These are phyloP conservation scores for Nymphalis polychloros DNA, from an alignment of 2,888 invertebrate genomes.

Conservation along the genomic window DNA sequence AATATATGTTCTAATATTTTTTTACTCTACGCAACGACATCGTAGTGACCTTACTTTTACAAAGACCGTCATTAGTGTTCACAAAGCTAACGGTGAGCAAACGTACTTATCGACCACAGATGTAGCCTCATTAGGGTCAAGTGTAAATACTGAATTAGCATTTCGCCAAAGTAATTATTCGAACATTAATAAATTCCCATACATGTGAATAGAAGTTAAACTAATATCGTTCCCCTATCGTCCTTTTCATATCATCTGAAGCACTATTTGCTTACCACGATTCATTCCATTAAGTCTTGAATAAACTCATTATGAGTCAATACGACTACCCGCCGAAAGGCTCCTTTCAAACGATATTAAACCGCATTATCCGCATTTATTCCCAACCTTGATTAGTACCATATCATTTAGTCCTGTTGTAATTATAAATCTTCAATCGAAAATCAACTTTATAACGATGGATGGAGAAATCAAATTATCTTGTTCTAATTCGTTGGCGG, in stretches of 20 bases:
- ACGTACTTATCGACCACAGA: constrained; percentile 26
- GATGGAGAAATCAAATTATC: constrained; percentile 50
- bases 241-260: constrained; percentile 47
- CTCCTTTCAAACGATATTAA: constrained; percentile 79
- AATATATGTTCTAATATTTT: constrained; percentile 2
- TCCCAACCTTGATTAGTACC: constrained; percentile 79
- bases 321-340: constrained; percentile 78
- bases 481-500: constrained; percentile 52
- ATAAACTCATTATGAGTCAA: constrained; percentile 80
- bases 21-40: not conserved
- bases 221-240: constrained; percentile 24
- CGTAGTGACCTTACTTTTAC: constrained; percentile 6
- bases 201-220: constrained; percentile 15
- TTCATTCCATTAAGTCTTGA: constrained; percentile 79
- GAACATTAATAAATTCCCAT: constrained; percentile 14
- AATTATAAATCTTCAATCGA: constrained; percentile 62
- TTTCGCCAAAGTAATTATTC: constrained; percentile 8
- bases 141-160: constrained; percentile 27
- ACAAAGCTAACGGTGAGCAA: constrained; percentile 18
- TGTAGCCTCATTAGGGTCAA: constrained; percentile 31
- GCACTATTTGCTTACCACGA: constrained; percentile 75
- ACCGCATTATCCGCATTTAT: constrained; percentile 79
- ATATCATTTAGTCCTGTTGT: constrained; percentile 80
- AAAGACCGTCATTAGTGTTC: constrained; percentile 19
- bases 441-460: constrained; percentile 45